A percentile compares a stretch with the other conserved stretches of the same genome.
phyloP scores from a whole-genome alignment of 2,113 vertebrate genomes.

The Thamnophis sirtalis region DNA sequence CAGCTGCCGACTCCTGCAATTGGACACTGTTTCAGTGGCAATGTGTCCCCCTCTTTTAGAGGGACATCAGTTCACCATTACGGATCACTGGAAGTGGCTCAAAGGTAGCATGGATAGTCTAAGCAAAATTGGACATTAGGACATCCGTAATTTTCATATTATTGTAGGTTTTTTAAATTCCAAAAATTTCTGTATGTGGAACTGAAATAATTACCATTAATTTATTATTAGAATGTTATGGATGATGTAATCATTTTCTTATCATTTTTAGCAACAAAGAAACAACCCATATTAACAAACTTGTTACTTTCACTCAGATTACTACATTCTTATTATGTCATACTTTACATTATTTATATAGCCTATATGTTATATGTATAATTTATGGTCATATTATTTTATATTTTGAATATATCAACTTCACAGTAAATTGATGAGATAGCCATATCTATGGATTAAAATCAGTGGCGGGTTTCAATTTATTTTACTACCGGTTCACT shows the following conservation, averaged over 20 bases:
- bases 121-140: background rate
- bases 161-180: conserved; percentile 3
- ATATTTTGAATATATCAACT: conserved; percentile 30
- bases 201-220: background rate
- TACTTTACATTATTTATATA: background rate
- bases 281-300: conserved; percentile 31
- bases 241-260: conserved; percentile 45
- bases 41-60: background rate
- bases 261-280: conserved; percentile 19
- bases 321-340: conserved; percentile 42
- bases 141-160: background rate
- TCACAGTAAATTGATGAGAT: conserved; percentile 51
- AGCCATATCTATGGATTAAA: conserved; percentile 30
- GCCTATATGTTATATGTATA: conserved; percentile 40
- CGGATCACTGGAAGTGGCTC: background rate
- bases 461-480: too few relatives aligned
- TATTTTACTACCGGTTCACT: too few relatives aligned
- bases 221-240: conserved; percentile 9
- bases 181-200: conserved; percentile 11
- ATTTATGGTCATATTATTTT: conserved; percentile 29
- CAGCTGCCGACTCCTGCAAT: background rate
- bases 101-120: background rate
- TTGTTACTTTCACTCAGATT: conserved; percentile 44
- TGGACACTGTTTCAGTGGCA: background rate
- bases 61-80: background rate